Base-by-base conservation (phyloP, 1,140 invertebrate genomes). In the Scaptomyza montana region DNA sequence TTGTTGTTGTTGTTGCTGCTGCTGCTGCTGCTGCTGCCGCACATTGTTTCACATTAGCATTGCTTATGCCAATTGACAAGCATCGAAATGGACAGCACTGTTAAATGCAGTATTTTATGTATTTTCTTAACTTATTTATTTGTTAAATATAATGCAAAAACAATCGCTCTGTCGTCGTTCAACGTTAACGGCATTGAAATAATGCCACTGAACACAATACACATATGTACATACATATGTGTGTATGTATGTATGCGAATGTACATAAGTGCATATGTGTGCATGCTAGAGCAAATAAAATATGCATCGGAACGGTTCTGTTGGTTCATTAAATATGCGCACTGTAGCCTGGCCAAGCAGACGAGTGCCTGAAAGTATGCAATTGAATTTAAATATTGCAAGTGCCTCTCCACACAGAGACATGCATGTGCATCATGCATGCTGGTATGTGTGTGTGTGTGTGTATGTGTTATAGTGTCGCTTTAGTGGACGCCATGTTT, bases 321-420 rank as follows among this genome's bases (percentile, higher is more conserved):
- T 36, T 69, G 84, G 77, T 80, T 84, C 84, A 89, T 89, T 84
- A 89, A 84, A 77, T 89, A 89, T 89, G 85, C 84, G 84, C 70
- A 84, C 70, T 82, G 84, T 71, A 68, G 78, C 82, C 66, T 62
- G 50, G 51, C 60, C 60, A 78, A 77, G 72, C 80, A 77, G 69
- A 68, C 74, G 69, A 77, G 72, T 77, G 78, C 84, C 82, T 55
- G 45, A 87, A 87, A 89, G 76, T 80, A 72, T 89, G 80, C 84
- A 89, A 89, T 89, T 89, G 84, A 89, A 89, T 89, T 89, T 89
- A 87, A 87, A 87, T 87, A 89, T 87, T 84, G 84, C 85, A 87
- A 89, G 84, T 73, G 75, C 54, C 64, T 46, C 67, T 64, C 13
- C 25, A 19, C 45, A 12, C n/a, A 43, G 3, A 43, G 60, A 54